Percentiles rank a stretch among this genome's conserved stretches.
Evolutionary conservation across 1,140 invertebrate species (phyloP).

Genomic region (Heliconius hermathena): DNA sequence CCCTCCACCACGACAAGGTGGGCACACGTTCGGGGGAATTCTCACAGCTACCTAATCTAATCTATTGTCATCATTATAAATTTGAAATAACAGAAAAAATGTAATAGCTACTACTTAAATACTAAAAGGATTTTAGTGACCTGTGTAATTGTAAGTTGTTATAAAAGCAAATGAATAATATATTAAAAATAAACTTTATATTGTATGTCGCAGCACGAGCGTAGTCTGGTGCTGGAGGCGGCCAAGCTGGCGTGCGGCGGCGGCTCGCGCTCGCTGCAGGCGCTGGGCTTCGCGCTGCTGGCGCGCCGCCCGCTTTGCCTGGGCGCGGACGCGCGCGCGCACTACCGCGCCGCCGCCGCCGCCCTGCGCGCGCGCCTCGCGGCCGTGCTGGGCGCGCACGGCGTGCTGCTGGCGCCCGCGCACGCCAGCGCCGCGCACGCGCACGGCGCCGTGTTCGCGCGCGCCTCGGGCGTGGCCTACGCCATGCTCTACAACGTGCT

Average conservation of each 20-base stretch:
- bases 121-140: no score
- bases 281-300: conserved; percentile 66
- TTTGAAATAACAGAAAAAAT: no score
- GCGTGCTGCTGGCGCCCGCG: conserved; percentile 90
- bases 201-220: conserved; percentile 53
- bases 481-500: conserved; percentile 89
- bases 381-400: conserved; percentile 82
- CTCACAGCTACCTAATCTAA: no score
- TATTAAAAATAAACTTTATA: no score
- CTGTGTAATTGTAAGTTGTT: no score
- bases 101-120: no score
- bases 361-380: conserved; percentile 83
- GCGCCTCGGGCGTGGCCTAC: conserved; percentile 85
- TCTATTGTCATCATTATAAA: no score
- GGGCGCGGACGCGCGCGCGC: conserved; percentile 43
- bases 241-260: conserved; percentile 69
- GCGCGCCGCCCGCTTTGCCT: conserved; percentile 70
- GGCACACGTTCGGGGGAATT: no score
- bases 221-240: conserved; percentile 71
- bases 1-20: no score
- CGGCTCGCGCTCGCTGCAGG: conserved; percentile 70
- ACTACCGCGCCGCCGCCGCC: conserved; percentile 51
- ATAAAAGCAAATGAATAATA: no score
- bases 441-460: conserved; percentile 84
- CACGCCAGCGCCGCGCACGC: conserved; percentile 80